Conservation (phyloP, 2,113 vertebrate species). For the Rhadina sibilatrix region DNA sequence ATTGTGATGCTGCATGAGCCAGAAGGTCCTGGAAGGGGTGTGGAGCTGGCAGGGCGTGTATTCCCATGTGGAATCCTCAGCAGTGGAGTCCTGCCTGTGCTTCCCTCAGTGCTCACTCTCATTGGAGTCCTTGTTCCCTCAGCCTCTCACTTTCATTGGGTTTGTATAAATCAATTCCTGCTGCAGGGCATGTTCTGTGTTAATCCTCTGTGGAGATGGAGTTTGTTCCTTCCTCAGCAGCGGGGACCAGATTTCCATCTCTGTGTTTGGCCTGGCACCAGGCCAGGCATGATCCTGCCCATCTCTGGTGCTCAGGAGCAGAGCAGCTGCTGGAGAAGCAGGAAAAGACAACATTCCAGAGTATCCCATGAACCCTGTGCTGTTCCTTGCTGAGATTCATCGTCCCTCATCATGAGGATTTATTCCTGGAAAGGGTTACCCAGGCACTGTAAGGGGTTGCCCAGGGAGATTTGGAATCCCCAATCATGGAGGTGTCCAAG, state of each 20-base stretch:
- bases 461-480: neutral
- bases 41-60: neutral
- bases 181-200: neutral
- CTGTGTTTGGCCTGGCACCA: neutral
- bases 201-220: neutral
- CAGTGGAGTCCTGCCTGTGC: neutral
- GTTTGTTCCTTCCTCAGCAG: neutral
- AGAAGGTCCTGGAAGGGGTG: neutral
- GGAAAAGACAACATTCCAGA: neutral
- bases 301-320: neutral
- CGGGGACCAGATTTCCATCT: neutral
- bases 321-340: neutral
- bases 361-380: accelerated
- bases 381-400: neutral
- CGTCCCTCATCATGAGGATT: neutral
- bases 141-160: neutral
- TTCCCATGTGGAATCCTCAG: accelerated
- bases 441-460: neutral
- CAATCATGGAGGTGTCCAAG: neutral
- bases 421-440: neutral
- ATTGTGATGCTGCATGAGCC: neutral
- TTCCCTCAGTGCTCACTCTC: neutral
- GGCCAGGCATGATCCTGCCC: neutral
- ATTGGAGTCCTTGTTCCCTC: neutral
- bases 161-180: neutral